Conservation (phyloP, 2,888 invertebrate genomes). For the Pomacea canaliculata region DNA sequence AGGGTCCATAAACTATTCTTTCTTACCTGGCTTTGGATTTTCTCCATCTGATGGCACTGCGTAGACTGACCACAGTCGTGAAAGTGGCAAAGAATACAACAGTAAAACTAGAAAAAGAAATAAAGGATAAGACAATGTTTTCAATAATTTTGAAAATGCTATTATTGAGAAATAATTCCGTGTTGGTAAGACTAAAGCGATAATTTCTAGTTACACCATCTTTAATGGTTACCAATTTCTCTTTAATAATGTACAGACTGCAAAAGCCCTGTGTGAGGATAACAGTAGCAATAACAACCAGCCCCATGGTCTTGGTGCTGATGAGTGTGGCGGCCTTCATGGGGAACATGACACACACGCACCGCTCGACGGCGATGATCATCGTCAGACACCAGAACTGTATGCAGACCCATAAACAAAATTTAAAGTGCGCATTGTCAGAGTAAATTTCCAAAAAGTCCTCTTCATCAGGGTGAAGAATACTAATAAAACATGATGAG, state of each 20-base stretch:
- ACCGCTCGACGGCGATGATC: neutral
- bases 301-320: neutral
- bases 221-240: neutral
- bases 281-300: neutral
- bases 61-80: neutral
- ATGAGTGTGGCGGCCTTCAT: constrained; percentile 1
- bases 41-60: neutral
- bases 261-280: neutral
- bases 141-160: neutral
- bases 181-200: neutral
- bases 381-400: neutral
- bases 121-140: neutral
- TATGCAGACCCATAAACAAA: neutral
- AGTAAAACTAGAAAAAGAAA: neutral
- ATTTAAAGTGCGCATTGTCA: neutral
- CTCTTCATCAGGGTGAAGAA: constrained; percentile 25
- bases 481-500: neutral
- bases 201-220: neutral
- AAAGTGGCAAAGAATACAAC: neutral
- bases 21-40: neutral
- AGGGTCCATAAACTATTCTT: too few relatives aligned
- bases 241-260: neutral
- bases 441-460: neutral
- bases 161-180: neutral
- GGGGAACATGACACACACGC: neutral